Conservation (phyloP, 2,113 vertebrate genomes). For the Clarias gariepinus region DNA sequence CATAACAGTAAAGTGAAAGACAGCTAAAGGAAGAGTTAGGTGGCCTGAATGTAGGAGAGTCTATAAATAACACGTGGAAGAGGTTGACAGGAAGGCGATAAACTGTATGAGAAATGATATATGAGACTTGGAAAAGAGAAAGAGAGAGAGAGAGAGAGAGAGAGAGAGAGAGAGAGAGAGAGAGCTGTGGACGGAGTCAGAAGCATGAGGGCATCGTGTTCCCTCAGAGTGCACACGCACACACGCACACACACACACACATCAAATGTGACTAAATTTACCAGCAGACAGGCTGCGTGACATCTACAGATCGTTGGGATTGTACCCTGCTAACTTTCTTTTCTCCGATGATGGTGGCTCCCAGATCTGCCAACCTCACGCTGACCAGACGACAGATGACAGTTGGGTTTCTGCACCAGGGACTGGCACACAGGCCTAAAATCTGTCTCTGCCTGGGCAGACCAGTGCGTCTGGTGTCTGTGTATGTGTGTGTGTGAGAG, state of each 20-base stretch:
- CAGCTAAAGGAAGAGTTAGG: not conserved
- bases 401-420: conserved; percentile 45
- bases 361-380: conserved; percentile 42
- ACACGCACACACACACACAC: conserved; percentile 7
- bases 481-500: conserved; percentile 24
- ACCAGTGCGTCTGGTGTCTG: conserved; percentile 55
- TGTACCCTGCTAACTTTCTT: conserved; percentile 14
- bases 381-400: conserved; percentile 55
- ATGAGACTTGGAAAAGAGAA: not conserved
- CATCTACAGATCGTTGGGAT: not conserved
- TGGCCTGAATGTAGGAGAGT: not conserved
- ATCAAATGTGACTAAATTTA: conserved; percentile 25
- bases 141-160: not conserved
- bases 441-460: conserved; percentile 59
- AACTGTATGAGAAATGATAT: not conserved
- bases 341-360: conserved; percentile 47
- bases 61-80: not conserved
- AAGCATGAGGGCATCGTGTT: conserved; percentile 32
- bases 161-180: not conserved
- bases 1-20: not conserved
- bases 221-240: not conserved
- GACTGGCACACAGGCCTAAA: conserved; percentile 46
- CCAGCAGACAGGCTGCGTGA: conserved; percentile 26
- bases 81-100: not conserved
- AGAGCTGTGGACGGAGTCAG: not conserved